Base-by-base conservation (phyloP, 2,113 vertebrate genomes). In the Triplophysa rosa region DNA sequence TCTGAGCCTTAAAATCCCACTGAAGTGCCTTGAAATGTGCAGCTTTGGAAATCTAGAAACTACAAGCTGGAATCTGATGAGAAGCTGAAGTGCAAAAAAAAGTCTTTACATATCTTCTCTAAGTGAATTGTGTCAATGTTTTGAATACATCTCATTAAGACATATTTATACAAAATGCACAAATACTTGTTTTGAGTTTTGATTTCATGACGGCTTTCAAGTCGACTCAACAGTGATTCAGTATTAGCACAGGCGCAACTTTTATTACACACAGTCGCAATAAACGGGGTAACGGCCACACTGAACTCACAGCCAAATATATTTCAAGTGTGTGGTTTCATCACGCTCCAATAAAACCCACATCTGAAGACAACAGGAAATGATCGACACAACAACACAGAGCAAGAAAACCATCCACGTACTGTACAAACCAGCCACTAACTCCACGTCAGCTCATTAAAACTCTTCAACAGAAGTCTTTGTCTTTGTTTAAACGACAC, bases 291-390 rank as follows among this genome's bases (percentile, higher is more conserved):
- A n/a, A n/a, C n/a, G n/a, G n/a, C n/a, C 52, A 13, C 68, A 67
- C 59, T 67, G 65, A 77, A 79, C 61, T 37, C 64, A 10, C 40
- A 58, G 81, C 76, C 79, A 80, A 80, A n/a, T 59, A 80, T 59
- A 61, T 61, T 33, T 59, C 64, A 59, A 45, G 79, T 59, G 79
- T 80, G 79, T 59, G 79, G 63, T 67, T 74, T 58, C 66, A 66
- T 80, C 40, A 29, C 71, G 23, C 68, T 66, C 61, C 67, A 69
- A 37, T 62, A 66, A 68, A 68, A 63, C 8, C 13, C 14, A 33
- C 17, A 24, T 42, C 54, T 82, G 64, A 69, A 42, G 65, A 69
- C 77, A 64, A 70, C 66, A 69, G 23, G 73, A 75, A 64, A 77
- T 80, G 24, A 40, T 74, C 52, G 26, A 74, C 45, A 54, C 3